Evolutionary conservation across 2,113 vertebrate genomes (phyloP).

Genomic region (Phylloscopus trochiloides): DNA sequence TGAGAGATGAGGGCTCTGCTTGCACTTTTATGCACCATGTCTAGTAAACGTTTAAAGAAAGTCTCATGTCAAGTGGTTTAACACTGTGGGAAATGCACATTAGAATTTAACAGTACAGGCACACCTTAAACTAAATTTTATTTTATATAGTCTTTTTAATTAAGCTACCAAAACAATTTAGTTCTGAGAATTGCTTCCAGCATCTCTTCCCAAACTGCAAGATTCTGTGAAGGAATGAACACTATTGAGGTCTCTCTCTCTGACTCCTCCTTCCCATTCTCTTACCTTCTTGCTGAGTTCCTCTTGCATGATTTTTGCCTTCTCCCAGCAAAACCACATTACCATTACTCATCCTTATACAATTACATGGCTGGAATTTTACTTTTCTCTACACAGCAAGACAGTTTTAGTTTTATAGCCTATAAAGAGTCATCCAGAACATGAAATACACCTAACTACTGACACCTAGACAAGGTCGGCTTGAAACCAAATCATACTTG

Average conservation of each 20-base stretch:
- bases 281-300: not conserved
- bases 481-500: not conserved
- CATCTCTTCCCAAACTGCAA: not conserved
- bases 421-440: not conserved
- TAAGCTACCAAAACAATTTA: not conserved
- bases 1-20: not conserved
- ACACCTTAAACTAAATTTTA: not conserved
- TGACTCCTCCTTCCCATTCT: not conserved
- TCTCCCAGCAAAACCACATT: not conserved
- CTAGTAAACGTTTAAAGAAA: not conserved
- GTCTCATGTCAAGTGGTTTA: not conserved
- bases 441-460: not conserved
- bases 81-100: not conserved
- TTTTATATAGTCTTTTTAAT: not conserved
- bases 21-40: not conserved
- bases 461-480: not conserved
- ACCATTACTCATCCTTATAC: not conserved
- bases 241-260: not conserved
- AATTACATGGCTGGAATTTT: not conserved
- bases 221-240: not conserved
- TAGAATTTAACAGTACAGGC: not conserved
- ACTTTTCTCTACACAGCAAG: not conserved
- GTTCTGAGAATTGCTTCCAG: not conserved
- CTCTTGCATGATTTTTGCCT: not conserved
- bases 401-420: conserved; percentile 44